Conservation (phyloP, 2,888 invertebrate species). For the Petrolisthes cinctipes region DNA sequence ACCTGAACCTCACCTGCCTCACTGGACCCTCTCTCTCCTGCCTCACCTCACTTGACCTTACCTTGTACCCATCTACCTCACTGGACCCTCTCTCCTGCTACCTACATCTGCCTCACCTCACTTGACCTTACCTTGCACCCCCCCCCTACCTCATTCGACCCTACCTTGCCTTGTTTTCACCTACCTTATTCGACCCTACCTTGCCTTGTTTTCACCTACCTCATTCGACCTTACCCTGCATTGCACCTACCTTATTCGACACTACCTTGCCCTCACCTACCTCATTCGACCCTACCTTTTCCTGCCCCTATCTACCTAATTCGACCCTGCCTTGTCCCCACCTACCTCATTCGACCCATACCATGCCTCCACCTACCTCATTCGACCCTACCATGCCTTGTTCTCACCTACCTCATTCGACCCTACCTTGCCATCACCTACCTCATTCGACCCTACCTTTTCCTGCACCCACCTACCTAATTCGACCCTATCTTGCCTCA, state of each 20-base stretch:
- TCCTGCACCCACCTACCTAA: too few relatives aligned
- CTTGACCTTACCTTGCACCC: background rate
- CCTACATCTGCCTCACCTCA: background rate
- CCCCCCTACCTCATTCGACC: too few relatives aligned
- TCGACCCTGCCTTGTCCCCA: too few relatives aligned
- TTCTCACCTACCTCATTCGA: too few relatives aligned
- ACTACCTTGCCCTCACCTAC: background rate
- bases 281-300: background rate
- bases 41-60: conserved; percentile 2
- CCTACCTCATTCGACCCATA: too few relatives aligned
- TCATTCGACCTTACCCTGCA: background rate
- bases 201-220: background rate
- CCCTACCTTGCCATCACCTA: too few relatives aligned
- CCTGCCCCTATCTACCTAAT: background rate
- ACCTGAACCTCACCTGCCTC: background rate
- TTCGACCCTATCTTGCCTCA: too few relatives aligned
- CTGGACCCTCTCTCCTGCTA: too few relatives aligned
- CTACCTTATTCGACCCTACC: background rate
- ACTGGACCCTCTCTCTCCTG: background rate
- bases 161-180: background rate
- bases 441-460: too few relatives aligned
- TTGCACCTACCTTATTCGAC: too few relatives aligned
- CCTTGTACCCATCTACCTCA: background rate
- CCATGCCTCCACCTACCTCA: too few relatives aligned
- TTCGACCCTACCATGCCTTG: too few relatives aligned